phyloP scores from a whole-genome alignment of 2,113 vertebrate genomes.

The Rhinopithecus roxellana region DNA sequence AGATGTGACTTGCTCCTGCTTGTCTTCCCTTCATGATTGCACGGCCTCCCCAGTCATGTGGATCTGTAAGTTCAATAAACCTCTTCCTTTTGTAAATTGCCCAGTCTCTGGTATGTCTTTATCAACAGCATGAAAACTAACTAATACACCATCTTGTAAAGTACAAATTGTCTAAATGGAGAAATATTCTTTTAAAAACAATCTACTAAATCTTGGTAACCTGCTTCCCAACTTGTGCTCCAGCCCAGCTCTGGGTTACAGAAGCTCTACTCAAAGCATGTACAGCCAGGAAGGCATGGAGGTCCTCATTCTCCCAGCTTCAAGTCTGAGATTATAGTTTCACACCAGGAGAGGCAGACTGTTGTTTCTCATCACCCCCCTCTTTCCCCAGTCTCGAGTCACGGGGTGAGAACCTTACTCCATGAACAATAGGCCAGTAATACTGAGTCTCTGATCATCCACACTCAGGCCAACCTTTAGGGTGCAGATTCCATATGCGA shows the following conservation, averaged over 20 bases:
- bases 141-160: background rate
- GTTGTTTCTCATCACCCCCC: fast-evolving
- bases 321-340: background rate
- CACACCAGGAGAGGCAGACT: background rate
- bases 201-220: background rate
- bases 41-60: too few relatives aligned
- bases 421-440: background rate
- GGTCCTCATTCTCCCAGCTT: background rate
- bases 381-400: background rate
- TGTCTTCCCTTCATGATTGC: too few relatives aligned
- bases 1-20: too few relatives aligned
- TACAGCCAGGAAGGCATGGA: background rate
- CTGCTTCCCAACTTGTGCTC: background rate
- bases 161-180: background rate
- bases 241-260: too few relatives aligned
- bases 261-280: too few relatives aligned
- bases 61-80: too few relatives aligned
- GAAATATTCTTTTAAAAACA: background rate
- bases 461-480: background rate
- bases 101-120: too few relatives aligned
- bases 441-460: background rate
- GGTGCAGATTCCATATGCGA: background rate
- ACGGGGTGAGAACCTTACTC: background rate
- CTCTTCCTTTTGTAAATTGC: too few relatives aligned
- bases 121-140: too few relatives aligned